Evolutionary conservation across 2,797 vertebrate species (phyloP), one percentile per base, ranked within the genome.

Genomic region (Phyllotis vaccarum): DNA sequence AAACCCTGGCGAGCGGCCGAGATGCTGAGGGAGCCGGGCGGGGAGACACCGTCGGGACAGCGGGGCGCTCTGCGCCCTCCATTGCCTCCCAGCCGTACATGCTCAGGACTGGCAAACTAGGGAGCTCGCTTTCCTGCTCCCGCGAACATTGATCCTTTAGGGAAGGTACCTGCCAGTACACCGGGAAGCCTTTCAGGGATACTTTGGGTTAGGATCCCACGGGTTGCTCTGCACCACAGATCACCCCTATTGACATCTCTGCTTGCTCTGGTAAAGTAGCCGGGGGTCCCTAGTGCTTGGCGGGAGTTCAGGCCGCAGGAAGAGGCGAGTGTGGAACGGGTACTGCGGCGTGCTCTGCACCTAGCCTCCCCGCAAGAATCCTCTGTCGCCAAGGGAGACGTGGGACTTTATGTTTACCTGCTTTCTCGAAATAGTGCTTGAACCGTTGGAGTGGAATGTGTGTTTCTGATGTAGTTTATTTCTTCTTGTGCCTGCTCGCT

Each of bases 361-460:
- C 21, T 3, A 2, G 79, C 34, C 0, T 7, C 46, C 34, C 56
- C 22, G 5, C 72, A 37, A 62, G 87, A 49, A 74, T 56, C 17
- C 87, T 43, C 27, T 14, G 86, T 79, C 56, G 34, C 54, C 2
- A 7, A 40, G 54, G 78, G 66, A 68, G 83, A 2, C 89, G 0
- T 17, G 93, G 62, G 40, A 13, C 90, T 37, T 54, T 75, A 60
- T 91, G 94, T 93, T 93, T 80, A 43, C 46, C 22, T 31, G 22
- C 52, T 49, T 49, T 94, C 89, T 68, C 1, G 40, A 60, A 72
- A 90, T 89, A 95, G 78, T 60, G 6, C 60, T 91, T 90, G 88
- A 79, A 46, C 56, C 87, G 87, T 70, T 34, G 66, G 60, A 37
- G 58, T 79, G 90, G 90, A 94, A 91, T 95, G 93, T 74, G 83